Evolutionary conservation across 2,113 vertebrate genomes (phyloP).

Genomic region (Hippocampus barbouri): DNA sequence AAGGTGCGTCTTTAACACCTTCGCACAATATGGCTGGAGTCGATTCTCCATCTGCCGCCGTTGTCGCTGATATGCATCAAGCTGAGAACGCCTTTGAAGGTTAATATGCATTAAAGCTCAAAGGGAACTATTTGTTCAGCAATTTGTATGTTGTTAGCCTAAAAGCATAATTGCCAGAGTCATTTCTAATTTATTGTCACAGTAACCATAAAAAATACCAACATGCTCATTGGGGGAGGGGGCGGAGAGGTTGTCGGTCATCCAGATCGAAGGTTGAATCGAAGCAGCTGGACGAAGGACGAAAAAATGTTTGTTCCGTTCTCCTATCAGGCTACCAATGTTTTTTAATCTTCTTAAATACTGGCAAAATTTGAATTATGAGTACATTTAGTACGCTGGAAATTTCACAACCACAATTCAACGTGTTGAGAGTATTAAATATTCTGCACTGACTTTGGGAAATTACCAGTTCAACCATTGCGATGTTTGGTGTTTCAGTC

Average conservation of each 20-base stretch:
- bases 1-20: slow-evolving; percentile 35
- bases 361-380: not conserved
- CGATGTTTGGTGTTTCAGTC: slow-evolving; percentile 39
- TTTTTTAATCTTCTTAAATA: not conserved
- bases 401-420: slow-evolving; percentile 6
- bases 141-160: not conserved
- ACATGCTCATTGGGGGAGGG: too few relatives aligned
- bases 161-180: not conserved
- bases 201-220: not conserved
- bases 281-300: not conserved
- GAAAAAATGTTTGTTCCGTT: not conserved
- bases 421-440: not conserved
- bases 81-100: not conserved
- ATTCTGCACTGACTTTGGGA: not conserved
- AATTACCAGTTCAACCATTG: slow-evolving; percentile 13
- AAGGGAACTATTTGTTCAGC: not conserved
- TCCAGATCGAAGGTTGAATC: not conserved
- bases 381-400: not conserved
- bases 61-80: not conserved
- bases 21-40: slow-evolving; percentile 13
- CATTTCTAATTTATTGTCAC: not conserved
- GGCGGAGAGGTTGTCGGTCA: not conserved
- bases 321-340: not conserved
- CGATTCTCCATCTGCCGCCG: slow-evolving; percentile 34
- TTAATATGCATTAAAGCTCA: not conserved